Evolutionary conservation across 2,797 vertebrate genomes (phyloP).

Genomic region (Spheniscus humboldti): DNA sequence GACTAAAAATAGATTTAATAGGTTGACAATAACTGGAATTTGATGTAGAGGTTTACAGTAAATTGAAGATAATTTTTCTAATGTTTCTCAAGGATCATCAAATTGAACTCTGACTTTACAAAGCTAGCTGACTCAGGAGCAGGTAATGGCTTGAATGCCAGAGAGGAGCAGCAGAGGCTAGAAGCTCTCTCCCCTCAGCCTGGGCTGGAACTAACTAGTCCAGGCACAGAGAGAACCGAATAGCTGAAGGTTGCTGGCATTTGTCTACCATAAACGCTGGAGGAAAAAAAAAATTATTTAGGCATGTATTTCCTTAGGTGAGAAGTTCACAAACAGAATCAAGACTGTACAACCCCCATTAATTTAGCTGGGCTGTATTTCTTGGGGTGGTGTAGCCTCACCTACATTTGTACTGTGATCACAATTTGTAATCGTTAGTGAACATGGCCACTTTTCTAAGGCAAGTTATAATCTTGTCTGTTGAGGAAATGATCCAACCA

Average conservation of each 20-base stretch:
- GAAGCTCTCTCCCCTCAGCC: neutral
- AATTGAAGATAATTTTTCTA: neutral
- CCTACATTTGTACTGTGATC: neutral
- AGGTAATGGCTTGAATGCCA: neutral
- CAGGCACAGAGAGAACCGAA: neutral
- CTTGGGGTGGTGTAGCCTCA: neutral
- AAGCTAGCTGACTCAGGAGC: neutral
- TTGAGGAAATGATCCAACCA: neutral
- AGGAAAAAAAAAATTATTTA: neutral
- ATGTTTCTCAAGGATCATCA: neutral
- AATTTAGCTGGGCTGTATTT: neutral
- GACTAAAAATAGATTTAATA: neutral
- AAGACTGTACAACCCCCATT: neutral
- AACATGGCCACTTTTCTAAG: neutral
- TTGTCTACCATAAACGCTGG: neutral
- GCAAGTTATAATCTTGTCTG: slow-evolving; percentile 39
- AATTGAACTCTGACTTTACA: neutral
- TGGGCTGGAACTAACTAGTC: neutral
- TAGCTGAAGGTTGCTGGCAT: neutral
- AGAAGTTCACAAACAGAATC: neutral
- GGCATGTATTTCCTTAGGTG: neutral
- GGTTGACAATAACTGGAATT: neutral
- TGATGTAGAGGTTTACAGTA: neutral
- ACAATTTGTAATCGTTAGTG: neutral
- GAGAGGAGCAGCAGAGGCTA: neutral